Evolutionary conservation across 2,888 invertebrate genomes (phyloP), one percentile per base, ranked within the genome.

Genomic region (Hirtodrosophila cameraria): DNA sequence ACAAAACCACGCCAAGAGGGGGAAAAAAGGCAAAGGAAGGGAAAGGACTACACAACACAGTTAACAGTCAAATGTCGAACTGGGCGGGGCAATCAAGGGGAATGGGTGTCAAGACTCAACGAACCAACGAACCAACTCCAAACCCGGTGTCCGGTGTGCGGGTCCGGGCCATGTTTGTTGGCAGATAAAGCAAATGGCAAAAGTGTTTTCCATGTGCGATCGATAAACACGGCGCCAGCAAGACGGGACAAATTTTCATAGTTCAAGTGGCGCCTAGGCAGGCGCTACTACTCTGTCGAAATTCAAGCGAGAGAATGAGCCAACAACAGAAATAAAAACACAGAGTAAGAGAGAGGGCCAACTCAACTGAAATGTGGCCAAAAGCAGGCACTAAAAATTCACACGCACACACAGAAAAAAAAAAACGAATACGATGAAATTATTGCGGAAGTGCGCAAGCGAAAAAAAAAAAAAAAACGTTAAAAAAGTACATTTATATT

Each of bases 201-300:
- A 80, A 80, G 80, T 81, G 83, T 81, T 84, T 84, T 83, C 73
- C 83, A 80, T 73, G 81, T 62, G 72, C 77, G 88, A 75, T 88
- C 88, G 88, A 88, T 88, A 88, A 80, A 81, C 69, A 65, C 72
- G 88, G 88, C 88, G 88, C 88, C 88, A 88, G 72, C 73, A 72
- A 78, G 88, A 79, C 88, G 88, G 88, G 88, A 88, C 88, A 84
- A 84, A 86, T 84, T 81, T 88, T 88, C 88, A 88, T 88, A 87
- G 88, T 87, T 88, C 72, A 88, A 88, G 86, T 88, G 88, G 88
- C 88, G 88, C 88, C 88, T 88, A 87, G 81, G 77, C 69, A 67
- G 64, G 35, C 64, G 52, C 58, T 48, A 23, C 46, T 20, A 36
- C 42, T 30, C 27, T 31, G 38, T 25, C 54, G 62, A 18, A 39